Conservation (phyloP, 1,140 invertebrate species). For the Drosophila sucinea region DNA sequence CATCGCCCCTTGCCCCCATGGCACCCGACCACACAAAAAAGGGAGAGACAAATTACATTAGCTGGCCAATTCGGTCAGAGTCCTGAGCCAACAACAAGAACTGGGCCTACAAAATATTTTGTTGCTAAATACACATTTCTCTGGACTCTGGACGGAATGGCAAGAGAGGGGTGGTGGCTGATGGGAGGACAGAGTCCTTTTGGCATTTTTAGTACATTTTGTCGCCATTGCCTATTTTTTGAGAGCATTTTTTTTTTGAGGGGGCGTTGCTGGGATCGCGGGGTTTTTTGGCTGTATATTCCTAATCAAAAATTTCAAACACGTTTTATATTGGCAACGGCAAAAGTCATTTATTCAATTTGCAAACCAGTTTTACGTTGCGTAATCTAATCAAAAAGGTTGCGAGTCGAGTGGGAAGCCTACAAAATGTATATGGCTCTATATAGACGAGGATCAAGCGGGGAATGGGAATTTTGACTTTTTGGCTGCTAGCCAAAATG, state of each 20-base stretch:
- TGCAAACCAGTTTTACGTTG: constrained; percentile 80
- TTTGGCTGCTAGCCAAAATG: constrained; percentile 59
- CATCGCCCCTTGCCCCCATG: constrained; percentile 7
- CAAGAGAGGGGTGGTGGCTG: neutral
- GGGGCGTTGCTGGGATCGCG: constrained; percentile 33
- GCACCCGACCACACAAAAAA: constrained; percentile 46
- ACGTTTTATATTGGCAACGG: constrained; percentile 80
- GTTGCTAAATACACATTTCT: constrained; percentile 16
- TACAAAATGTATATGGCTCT: constrained; percentile 54
- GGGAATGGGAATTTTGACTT: constrained; percentile 30
- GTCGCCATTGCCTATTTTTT: constrained; percentile 49
- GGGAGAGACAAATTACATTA: constrained; percentile 74
- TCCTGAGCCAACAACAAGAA: constrained; percentile 16
- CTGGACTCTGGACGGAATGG: neutral
- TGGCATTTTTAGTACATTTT: constrained; percentile 48
- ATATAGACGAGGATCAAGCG: constrained; percentile 33
- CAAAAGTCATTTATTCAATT: constrained; percentile 82
- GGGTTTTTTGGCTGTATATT: constrained; percentile 38
- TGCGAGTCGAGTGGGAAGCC: constrained; percentile 24
- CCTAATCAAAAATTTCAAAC: constrained; percentile 80
- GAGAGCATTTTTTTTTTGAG: constrained; percentile 26
- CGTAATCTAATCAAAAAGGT: constrained; percentile 81
- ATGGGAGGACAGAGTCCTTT: constrained; percentile 10
- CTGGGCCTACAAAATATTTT: constrained; percentile 6
- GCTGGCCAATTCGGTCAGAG: constrained; percentile 33